Evolutionary conservation across 2,888 invertebrate genomes (phyloP), one percentile per base, ranked within the genome.

Genomic region (Eulithis prunata): DNA sequence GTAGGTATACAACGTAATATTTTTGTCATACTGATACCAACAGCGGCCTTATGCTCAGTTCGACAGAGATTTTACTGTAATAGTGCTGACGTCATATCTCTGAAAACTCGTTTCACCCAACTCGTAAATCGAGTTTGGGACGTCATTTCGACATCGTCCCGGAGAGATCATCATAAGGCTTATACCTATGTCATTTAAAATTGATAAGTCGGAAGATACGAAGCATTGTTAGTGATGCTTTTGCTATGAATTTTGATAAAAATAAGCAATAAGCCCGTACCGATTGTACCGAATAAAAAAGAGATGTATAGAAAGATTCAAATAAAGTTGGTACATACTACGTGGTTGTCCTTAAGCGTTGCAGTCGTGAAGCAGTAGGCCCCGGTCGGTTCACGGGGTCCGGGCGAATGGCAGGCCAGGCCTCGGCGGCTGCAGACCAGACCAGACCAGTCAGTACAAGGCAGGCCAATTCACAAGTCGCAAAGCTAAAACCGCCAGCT

Each of bases 371-470:
- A 58, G 58, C 36, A 11, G 57, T 14, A 72, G 54, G 77, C 85
- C 88, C 86, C 88, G 71, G 82, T 75, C 73, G 66, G 64, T 74
- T 70, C 78, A 85, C 86, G 85, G 86, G 85, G 84, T 79, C 86
- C 86, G 74, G 87, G 86, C 66, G 88, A 85, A 72, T 85, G 88
- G 86, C 89, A 84, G 88, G 87, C 91, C 90, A 87, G 88, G 77
- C 85, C 87, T 85, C 86, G 81, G 81, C 75, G 81, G 85, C 91
- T 92, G 66, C 62, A 49, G 56, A 66, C 64, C 59, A 57, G 56
- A 57, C 53, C 62, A 69, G 60, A 70, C 63, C 51, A 66, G 60
- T 73, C 57, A 68, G 64, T 64, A 54, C n/a, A 32, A 53, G 56
- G 60, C 28, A 68, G 59, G 51, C 51, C 47, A 62, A 49, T 68